A percentile compares a stretch with the other conserved stretches of the same genome.
phyloP scores from a whole-genome alignment of 2,113 vertebrate species.

The Gulo gulo region DNA sequence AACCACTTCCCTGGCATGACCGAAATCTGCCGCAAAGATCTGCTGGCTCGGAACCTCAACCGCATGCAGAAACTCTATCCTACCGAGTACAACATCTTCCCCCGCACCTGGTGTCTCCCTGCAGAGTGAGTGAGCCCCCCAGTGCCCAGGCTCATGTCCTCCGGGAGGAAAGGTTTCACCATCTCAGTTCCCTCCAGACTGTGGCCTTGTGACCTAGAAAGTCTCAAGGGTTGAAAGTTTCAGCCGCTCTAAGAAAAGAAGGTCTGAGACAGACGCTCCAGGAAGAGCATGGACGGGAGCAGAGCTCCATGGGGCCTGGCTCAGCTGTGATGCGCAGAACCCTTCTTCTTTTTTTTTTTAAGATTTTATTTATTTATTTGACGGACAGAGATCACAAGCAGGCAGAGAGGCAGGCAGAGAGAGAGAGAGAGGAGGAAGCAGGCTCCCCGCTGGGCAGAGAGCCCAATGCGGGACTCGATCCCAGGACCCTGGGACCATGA shows the following conservation, averaged over 20 bases:
- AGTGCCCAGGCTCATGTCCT: not conserved
- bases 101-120: slow-evolving; percentile 86
- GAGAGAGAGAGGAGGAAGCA: no score
- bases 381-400: no score
- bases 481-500: no score
- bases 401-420: no score
- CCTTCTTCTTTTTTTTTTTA: not conserved
- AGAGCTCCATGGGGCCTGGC: fast-evolving
- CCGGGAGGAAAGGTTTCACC: not conserved
- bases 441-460: no score
- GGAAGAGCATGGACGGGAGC: not conserved
- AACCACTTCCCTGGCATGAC: slow-evolving; percentile 89
- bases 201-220: not conserved
- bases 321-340: not conserved
- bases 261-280: not conserved
- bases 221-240: not conserved
- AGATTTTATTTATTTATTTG: no score
- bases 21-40: slow-evolving; percentile 86
- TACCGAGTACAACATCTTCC: slow-evolving; percentile 84
- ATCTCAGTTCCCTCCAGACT: not conserved
- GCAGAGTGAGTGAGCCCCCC: slow-evolving; percentile 81
- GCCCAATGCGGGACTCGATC: no score
- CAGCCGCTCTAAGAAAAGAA: not conserved
- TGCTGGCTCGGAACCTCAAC: slow-evolving; percentile 86
- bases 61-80: slow-evolving; percentile 86